These are phyloP conservation scores for Denticeps clupeoides DNA, from an alignment of 2,797 vertebrate genomes.

Conservation along the genomic window DNA sequence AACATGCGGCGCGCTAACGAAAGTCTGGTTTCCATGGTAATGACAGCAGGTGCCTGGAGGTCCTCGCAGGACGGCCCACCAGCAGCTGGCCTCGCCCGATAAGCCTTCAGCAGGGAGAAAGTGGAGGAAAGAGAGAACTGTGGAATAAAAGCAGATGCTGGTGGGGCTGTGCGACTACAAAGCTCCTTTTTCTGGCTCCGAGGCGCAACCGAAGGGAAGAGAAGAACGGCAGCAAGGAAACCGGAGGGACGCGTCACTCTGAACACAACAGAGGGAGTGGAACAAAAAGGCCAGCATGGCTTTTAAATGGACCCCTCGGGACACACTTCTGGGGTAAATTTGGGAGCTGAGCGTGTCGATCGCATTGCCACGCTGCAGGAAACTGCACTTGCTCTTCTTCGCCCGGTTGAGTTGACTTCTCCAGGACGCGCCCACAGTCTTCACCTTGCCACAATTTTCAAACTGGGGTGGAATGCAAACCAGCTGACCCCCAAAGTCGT, in stretches of 20 bases:
- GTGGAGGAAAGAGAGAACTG: not conserved
- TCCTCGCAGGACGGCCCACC: not conserved
- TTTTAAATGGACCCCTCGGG: slow-evolving; percentile 15
- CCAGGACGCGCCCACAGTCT: no score
- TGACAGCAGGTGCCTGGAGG: not conserved
- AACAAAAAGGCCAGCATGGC: not conserved
- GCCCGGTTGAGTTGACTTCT: slow-evolving; percentile 12
- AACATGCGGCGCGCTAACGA: no score
- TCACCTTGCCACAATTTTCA: no score
- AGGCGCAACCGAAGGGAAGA: not conserved
- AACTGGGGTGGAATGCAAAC: no score
- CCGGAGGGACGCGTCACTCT: no score
- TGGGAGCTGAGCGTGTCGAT: not conserved
- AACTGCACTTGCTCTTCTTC: slow-evolving; percentile 1
- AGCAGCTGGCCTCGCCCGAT: slow-evolving; percentile 6
- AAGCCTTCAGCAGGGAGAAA: slow-evolving; percentile 1
- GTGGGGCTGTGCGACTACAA: not conserved
- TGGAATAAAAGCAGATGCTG: not conserved
- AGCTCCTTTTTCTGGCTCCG: no score
- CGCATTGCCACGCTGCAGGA: slow-evolving; percentile 2
- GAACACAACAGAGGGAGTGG: no score
- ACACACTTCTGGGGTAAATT: not conserved
- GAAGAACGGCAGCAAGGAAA: no score
- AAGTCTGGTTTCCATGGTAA: not conserved
- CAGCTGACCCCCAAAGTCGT: no score